These are phyloP conservation scores for Rhineura floridana DNA, from an alignment of 2,113 vertebrate species.

Conservation along the genomic window DNA sequence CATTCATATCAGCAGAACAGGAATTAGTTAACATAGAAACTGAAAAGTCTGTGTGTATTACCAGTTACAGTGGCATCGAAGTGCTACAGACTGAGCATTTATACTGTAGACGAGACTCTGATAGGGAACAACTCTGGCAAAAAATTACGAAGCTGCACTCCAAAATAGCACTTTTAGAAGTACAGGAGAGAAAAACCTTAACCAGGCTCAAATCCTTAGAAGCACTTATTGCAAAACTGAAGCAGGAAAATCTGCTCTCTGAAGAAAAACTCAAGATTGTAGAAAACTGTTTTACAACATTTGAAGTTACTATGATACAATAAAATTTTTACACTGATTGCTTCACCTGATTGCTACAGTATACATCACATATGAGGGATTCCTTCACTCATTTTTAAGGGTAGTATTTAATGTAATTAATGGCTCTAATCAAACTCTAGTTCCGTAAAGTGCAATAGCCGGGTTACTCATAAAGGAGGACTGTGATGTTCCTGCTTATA, in stretches of 20 bases:
- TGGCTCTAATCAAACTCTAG: neutral
- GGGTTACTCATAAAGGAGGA: neutral
- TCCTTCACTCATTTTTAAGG: neutral
- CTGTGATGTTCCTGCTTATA: too few species aligned
- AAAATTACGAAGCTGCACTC: constrained; percentile 84
- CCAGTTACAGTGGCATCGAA: constrained; percentile 53
- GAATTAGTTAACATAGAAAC: constrained; percentile 55
- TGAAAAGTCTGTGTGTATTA: constrained; percentile 42
- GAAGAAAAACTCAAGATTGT: constrained; percentile 82
- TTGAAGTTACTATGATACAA: constrained; percentile 74
- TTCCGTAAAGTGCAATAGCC: neutral
- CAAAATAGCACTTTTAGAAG: constrained; percentile 83
- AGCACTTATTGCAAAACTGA: constrained; percentile 77
- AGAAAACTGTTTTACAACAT: constrained; percentile 77
- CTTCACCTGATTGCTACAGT: constrained; percentile 14
- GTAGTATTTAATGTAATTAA: neutral
- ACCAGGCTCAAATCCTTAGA: constrained; percentile 81
- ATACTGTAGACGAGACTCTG: constrained; percentile 80
- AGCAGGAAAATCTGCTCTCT: constrained; percentile 79
- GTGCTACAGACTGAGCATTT: constrained; percentile 83
- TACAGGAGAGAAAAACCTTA: constrained; percentile 81
- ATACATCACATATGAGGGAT: neutral
- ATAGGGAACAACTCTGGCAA: constrained; percentile 83
- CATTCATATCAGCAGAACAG: constrained; percentile 56
- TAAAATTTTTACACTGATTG: constrained; percentile 50